These are phyloP conservation scores for Cenopis cana DNA, from an alignment of 2,888 invertebrate genomes.

Conservation along the genomic window DNA sequence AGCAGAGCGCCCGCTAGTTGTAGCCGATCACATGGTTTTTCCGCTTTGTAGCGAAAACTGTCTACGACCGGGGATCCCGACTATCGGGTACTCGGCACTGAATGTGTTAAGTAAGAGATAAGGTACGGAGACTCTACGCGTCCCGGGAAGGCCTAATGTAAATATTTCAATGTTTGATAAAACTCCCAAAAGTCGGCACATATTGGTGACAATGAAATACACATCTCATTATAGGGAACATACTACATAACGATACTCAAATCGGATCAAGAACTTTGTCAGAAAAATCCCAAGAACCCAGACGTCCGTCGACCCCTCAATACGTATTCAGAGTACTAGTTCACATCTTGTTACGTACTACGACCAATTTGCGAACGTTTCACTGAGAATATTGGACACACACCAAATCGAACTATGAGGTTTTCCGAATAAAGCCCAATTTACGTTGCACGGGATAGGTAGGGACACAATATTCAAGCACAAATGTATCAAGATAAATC, in stretches of 20 bases:
- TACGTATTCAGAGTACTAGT: slow-evolving; percentile 18
- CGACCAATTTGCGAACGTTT: slow-evolving; percentile 30
- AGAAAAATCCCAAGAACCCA: slow-evolving; percentile 1
- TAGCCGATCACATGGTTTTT: too few species aligned
- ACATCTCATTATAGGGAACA: slow-evolving; percentile 1
- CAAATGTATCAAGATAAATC: slow-evolving; percentile 37
- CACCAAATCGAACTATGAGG: not conserved
- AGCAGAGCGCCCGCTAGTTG: too few species aligned
- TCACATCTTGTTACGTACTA: slow-evolving; percentile 22
- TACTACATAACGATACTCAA: slow-evolving; percentile 6
- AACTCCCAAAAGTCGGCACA: too few species aligned
- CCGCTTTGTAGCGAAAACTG: too few species aligned
- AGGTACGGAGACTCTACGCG: too few species aligned
- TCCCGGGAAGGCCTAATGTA: too few species aligned
- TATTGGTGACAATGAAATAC: not conserved
- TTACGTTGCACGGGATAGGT: not conserved
- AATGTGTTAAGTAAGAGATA: too few species aligned
- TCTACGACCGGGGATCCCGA: too few species aligned
- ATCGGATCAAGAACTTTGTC: not conserved
- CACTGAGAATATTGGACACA: not conserved
- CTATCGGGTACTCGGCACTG: too few species aligned
- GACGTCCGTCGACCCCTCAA: slow-evolving; percentile 18
- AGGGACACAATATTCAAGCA: slow-evolving; percentile 30
- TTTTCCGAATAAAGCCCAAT: not conserved
- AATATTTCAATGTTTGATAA: too few species aligned